Conservation (phyloP, 2,113 vertebrate genomes). For the Numenius arquata region DNA sequence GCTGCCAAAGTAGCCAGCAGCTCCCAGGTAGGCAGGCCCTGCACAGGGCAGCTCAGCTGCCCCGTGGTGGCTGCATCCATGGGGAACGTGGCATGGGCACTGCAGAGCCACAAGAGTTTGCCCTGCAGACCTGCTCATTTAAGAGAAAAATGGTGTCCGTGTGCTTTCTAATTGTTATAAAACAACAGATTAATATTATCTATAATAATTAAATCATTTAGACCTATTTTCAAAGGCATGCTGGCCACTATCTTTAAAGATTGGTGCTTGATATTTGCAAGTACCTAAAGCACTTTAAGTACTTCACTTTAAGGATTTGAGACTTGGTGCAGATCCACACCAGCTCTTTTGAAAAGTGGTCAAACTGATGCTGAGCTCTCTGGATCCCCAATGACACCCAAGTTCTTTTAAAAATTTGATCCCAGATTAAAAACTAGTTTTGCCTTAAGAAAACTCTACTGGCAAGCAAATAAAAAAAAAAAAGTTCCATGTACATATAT, state of each 20-base stretch:
- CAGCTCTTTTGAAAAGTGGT: not conserved
- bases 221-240: not conserved
- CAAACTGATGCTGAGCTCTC: not conserved
- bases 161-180: not conserved
- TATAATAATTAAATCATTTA: not conserved
- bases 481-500: too few species aligned
- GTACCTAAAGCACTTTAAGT: not conserved
- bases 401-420: not conserved
- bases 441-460: not conserved
- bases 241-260: not conserved
- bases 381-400: not conserved
- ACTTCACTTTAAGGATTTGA: not conserved
- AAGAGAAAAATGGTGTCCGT: not conserved
- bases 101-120: not conserved
- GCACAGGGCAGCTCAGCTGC: not conserved
- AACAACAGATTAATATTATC: not conserved
- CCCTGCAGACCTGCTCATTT: not conserved
- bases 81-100: accelerated
- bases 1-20: accelerated
- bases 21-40: not conserved
- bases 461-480: not conserved
- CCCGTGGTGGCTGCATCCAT: accelerated
- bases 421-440: not conserved
- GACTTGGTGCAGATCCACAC: not conserved
- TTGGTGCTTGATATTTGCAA: not conserved